Evolutionary conservation across 2,888 invertebrate genomes (phyloP).

Genomic region (Parasteatoda lunata): DNA sequence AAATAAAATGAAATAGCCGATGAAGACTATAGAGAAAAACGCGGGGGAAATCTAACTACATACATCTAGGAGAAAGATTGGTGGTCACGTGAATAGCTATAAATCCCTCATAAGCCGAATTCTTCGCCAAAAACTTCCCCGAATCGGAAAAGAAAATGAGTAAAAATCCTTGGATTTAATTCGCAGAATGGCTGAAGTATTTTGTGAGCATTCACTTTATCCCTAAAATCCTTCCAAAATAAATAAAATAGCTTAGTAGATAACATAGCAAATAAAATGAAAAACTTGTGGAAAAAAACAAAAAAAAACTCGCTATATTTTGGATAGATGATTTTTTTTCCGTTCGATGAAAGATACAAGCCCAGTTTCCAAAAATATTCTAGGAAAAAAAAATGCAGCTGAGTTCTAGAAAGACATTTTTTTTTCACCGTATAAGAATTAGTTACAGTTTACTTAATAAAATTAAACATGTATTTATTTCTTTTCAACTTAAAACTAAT

Average conservation of each 20-base stretch:
- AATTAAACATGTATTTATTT: too few relatives aligned
- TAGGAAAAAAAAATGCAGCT: too few relatives aligned
- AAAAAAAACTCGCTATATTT: background rate
- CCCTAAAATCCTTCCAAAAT: background rate
- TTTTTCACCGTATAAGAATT: too few relatives aligned
- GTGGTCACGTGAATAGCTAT: slow-evolving; percentile 44
- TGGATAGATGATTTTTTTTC: too few relatives aligned
- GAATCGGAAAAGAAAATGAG: slow-evolving; percentile 48
- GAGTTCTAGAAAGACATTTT: too few relatives aligned
- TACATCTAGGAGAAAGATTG: slow-evolving; percentile 20
- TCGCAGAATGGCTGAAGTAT: slow-evolving; percentile 19
- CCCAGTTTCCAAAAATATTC: too few relatives aligned
- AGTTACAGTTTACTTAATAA: too few relatives aligned
- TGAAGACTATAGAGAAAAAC: slow-evolving; percentile 11
- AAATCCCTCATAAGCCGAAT: slow-evolving; percentile 54
- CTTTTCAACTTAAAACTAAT: too few relatives aligned
- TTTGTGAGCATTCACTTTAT: background rate
- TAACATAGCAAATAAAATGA: background rate
- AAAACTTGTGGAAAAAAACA: background rate
- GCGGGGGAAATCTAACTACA: background rate
- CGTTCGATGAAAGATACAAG: too few relatives aligned
- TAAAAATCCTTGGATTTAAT: slow-evolving; percentile 53
- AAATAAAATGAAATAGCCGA: background rate
- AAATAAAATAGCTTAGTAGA: background rate
- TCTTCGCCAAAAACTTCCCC: slow-evolving; percentile 17